Conservation (phyloP, 2,888 invertebrate genomes). For the Cephus rjabovi region DNA sequence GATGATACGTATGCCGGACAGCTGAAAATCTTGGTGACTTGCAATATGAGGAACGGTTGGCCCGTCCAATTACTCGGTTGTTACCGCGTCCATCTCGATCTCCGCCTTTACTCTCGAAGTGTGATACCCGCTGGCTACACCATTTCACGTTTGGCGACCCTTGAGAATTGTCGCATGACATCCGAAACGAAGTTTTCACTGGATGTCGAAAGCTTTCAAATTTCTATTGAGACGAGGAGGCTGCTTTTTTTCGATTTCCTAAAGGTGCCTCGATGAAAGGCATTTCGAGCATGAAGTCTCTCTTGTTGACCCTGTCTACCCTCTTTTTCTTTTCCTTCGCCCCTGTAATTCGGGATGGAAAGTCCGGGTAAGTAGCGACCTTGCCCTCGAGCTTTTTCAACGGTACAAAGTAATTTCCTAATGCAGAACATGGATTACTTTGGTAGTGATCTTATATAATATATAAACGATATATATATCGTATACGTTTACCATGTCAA, state of each 20-base stretch:
- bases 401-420: not conserved
- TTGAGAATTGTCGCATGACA: not conserved
- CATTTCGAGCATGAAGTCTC: not conserved
- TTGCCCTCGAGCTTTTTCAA: not conserved
- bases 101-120: not conserved
- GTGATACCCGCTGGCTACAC: not conserved
- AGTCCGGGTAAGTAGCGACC: not conserved
- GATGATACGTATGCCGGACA: constrained; percentile 22
- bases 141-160: not conserved
- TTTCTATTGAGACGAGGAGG: not conserved
- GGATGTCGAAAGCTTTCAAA: not conserved
- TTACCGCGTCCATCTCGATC: not conserved
- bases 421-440: not conserved
- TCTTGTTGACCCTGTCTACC: not conserved
- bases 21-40: not conserved
- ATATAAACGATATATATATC: not conserved
- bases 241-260: not conserved
- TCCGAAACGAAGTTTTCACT: not conserved
- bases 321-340: not conserved
- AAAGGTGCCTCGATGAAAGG: not conserved
- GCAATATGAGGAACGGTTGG: not conserved
- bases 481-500: not conserved
- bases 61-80: not conserved
- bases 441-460: not conserved
- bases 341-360: not conserved